Conservation (phyloP, 2,113 vertebrate species). For the Leptosomus discolor region DNA sequence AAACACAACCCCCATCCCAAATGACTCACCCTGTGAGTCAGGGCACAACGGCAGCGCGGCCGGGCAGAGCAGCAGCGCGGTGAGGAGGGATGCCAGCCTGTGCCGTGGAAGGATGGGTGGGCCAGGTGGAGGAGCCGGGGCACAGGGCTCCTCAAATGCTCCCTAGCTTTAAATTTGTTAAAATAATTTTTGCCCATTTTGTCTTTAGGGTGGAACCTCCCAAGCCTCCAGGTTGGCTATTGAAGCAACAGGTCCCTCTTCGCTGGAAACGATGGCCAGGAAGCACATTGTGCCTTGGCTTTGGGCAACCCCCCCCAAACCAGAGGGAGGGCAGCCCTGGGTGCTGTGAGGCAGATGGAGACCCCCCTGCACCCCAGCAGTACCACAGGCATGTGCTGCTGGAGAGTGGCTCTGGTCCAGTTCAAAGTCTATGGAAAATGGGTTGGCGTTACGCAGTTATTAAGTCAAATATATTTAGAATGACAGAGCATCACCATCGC, state of each 20-base stretch:
- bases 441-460: too few relatives aligned
- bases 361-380: neutral
- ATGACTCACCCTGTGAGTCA: neutral
- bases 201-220: neutral
- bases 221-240: rapidly evolving
- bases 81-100: neutral
- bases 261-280: rapidly evolving
- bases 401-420: neutral
- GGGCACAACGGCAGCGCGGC: neutral
- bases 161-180: neutral
- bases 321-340: rapidly evolving
- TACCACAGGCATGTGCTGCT: rapidly evolving
- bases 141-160: neutral
- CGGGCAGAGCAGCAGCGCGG: neutral
- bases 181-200: neutral
- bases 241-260: neutral
- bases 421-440: rapidly evolving
- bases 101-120: neutral
- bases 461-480: neutral
- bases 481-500: neutral
- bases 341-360: neutral
- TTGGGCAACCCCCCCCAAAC: neutral
- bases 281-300: rapidly evolving
- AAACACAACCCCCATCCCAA: rapidly evolving
- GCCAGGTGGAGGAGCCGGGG: neutral